Percentiles rank a stretch among this genome's conserved stretches.
phyloP scores from a whole-genome alignment of 1,140 invertebrate genomes.

The Leptestheria dahalacensis region DNA sequence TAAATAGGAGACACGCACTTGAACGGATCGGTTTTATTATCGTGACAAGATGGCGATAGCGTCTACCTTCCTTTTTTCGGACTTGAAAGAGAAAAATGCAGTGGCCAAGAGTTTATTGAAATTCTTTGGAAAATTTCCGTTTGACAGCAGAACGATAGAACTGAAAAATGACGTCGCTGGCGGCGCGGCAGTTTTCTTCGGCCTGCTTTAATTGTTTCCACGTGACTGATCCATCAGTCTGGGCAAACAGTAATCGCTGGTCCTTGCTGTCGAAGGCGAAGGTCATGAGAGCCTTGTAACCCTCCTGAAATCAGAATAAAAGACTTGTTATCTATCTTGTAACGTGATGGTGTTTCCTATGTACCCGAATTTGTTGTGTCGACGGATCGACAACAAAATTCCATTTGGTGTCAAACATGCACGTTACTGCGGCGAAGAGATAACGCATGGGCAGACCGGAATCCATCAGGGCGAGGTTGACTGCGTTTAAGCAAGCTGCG shows the following conservation, averaged over 20 bases:
- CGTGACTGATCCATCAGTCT: slow-evolving; percentile 48
- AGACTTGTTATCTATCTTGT: not conserved
- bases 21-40: no score
- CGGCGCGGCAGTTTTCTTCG: slow-evolving; percentile 41
- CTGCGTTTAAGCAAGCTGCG: slow-evolving; percentile 63
- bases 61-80: no score
- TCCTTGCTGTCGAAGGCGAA: slow-evolving; percentile 54
- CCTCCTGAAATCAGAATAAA: slow-evolving; percentile 24
- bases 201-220: slow-evolving; percentile 44
- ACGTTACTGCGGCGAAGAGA: slow-evolving; percentile 57
- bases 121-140: slow-evolving; percentile 13
- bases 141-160: slow-evolving; percentile 48
- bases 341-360: not conserved
- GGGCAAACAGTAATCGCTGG: slow-evolving; percentile 42
- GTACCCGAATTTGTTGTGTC: slow-evolving; percentile 26
- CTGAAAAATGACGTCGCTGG: slow-evolving; percentile 47
- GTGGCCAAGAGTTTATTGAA: not conserved
- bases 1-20: no score
- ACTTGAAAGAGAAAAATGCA: no score
- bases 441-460: slow-evolving; percentile 62
- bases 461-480: slow-evolving; percentile 62
- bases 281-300: slow-evolving; percentile 39
- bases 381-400: slow-evolving; percentile 51
- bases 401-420: slow-evolving; percentile 45
- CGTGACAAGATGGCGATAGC: no score